A percentile compares a stretch with the other conserved stretches of the same genome.
Evolutionary conservation across 2,888 invertebrate genomes (phyloP).

Genomic region (Mayetiola destructor): DNA sequence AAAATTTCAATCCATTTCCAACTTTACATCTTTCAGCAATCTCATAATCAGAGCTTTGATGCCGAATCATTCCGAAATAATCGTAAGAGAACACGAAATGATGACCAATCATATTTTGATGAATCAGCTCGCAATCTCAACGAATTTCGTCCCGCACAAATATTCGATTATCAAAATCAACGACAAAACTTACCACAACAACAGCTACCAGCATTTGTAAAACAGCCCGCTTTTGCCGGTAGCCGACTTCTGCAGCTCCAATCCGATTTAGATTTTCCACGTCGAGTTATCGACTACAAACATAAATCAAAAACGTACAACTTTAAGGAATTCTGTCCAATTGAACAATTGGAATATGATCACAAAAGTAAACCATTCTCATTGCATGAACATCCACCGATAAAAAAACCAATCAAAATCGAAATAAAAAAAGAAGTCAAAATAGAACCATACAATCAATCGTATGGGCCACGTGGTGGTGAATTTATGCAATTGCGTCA

Average conservation of each 20-base stretch:
- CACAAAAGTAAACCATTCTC: not conserved
- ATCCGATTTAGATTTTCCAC: not conserved
- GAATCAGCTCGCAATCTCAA: not conserved
- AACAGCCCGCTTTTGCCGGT: not conserved
- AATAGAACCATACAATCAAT: not conserved
- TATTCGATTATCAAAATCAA: constrained; percentile 54
- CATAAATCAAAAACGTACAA: constrained; percentile 1
- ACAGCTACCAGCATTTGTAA: not conserved
- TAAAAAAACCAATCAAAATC: too few relatives aligned
- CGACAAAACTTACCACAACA: not conserved
- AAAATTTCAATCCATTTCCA: too few relatives aligned
- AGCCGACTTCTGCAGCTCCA: not conserved
- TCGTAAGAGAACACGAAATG: not conserved
- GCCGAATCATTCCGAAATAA: not conserved
- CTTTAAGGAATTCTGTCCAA: not conserved
- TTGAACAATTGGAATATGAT: not conserved
- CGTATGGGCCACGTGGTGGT: not conserved
- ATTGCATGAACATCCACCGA: not conserved
- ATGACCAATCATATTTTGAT: not conserved
- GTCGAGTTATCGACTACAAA: constrained; percentile 2
- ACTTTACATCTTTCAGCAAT: too few relatives aligned
- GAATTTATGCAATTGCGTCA: not conserved
- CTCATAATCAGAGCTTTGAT: too few relatives aligned
- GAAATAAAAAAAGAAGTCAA: not conserved
- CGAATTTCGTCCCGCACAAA: constrained; percentile 48